A percentile compares a stretch with the other conserved stretches of the same genome.
Conservation (phyloP, 2,797 vertebrate species). For the Ctenopoma multispine region DNA sequence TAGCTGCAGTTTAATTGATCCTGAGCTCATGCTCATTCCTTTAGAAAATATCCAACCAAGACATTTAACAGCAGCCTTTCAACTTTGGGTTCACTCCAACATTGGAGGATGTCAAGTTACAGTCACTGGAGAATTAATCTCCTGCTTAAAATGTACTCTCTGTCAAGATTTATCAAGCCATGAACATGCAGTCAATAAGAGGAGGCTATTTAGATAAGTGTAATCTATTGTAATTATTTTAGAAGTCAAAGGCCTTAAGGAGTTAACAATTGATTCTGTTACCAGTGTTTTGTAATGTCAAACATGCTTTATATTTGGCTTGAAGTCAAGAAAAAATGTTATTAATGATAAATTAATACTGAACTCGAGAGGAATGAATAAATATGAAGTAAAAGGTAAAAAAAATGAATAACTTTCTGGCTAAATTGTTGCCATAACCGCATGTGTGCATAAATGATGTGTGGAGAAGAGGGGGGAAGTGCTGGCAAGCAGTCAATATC, state of each 20-base stretch:
- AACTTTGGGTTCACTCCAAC: slow-evolving; percentile 54
- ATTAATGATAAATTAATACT: background rate
- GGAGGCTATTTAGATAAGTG: slow-evolving; percentile 76
- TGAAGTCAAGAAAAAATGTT: slow-evolving; percentile 16
- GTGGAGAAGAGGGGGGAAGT: slow-evolving; percentile 36
- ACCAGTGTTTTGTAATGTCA: slow-evolving; percentile 50
- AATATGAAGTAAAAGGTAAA: background rate
- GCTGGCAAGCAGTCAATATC: slow-evolving; percentile 76
- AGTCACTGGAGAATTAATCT: slow-evolving; percentile 66
- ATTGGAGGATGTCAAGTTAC: slow-evolving; percentile 49
- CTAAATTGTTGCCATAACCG: slow-evolving; percentile 8
- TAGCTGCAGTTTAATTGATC: slow-evolving; percentile 60
- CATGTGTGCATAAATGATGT: slow-evolving; percentile 25
- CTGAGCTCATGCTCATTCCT: slow-evolving; percentile 54
- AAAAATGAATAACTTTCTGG: slow-evolving; percentile 23
- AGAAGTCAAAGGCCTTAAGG: slow-evolving; percentile 53
- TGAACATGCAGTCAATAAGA: slow-evolving; percentile 65
- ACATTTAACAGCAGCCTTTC: slow-evolving; percentile 71
- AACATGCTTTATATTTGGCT: slow-evolving; percentile 26
- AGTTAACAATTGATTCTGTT: slow-evolving; percentile 56
- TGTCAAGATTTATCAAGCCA: slow-evolving; percentile 66
- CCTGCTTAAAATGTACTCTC: slow-evolving; percentile 60
- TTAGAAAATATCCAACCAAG: slow-evolving; percentile 61
- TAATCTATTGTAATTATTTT: slow-evolving; percentile 73
- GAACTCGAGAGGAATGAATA: background rate